A percentile compares a stretch with the other conserved stretches of the same genome.
phyloP scores from a whole-genome alignment of 2,888 invertebrate species.

The Eustalomyia histrio region DNA sequence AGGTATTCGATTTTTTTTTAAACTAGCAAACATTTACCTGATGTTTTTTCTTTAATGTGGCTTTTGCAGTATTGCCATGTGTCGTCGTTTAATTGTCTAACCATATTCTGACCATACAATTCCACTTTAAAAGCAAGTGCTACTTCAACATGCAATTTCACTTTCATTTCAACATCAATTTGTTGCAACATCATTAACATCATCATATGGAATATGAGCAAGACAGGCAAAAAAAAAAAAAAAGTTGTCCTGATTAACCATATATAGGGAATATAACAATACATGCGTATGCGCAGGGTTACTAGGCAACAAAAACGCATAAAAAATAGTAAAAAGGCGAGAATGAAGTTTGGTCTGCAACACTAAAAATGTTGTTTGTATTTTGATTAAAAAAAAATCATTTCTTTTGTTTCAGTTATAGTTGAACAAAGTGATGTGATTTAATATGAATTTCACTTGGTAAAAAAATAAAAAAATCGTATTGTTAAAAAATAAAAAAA shows the following conservation, averaged over 20 bases:
- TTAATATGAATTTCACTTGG: too few species aligned
- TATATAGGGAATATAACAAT: slow-evolving; percentile 27
- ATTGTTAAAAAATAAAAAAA: too few species aligned
- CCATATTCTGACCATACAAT: slow-evolving; percentile 45
- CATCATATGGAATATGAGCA: slow-evolving; percentile 25
- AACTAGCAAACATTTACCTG: background rate
- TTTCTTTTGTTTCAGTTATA: too few species aligned
- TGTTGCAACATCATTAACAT: slow-evolving; percentile 35
- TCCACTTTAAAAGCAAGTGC: slow-evolving; percentile 31
- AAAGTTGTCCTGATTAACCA: slow-evolving; percentile 56
- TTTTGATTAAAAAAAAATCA: too few species aligned
- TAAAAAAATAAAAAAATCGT: too few species aligned
- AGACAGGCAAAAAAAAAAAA: background rate
- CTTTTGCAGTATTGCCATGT: background rate
- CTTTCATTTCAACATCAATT: slow-evolving; percentile 59
- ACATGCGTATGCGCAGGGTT: background rate
- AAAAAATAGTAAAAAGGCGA: too few species aligned
- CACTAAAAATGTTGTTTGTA: background rate
- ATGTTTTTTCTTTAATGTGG: background rate
- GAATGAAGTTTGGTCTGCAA: background rate
- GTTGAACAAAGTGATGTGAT: too few species aligned
- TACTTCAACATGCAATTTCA: slow-evolving; percentile 43
- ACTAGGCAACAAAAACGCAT: background rate
- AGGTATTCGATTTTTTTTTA: background rate
- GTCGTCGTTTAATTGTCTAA: background rate